A percentile compares a stretch with the other conserved stretches of the same genome.
phyloP scores from a whole-genome alignment of 2,888 invertebrate species.

The Drosophila suboccidentalis region DNA sequence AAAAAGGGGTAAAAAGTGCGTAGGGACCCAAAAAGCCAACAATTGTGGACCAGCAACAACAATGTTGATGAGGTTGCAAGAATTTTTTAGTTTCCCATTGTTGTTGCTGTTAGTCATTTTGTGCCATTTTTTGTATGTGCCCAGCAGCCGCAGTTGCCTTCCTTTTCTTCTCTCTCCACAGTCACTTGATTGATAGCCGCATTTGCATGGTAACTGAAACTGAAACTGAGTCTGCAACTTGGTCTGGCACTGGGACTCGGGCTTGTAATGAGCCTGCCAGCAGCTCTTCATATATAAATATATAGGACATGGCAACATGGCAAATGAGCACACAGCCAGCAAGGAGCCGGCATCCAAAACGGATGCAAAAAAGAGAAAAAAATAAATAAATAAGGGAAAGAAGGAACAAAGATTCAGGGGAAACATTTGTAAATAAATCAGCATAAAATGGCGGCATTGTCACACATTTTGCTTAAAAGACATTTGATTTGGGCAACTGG shows the following conservation, averaged over 20 bases:
- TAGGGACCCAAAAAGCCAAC: conserved; percentile 43
- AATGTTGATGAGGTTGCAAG: conserved; percentile 28
- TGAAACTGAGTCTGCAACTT: conserved; percentile 37
- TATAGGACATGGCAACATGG: conserved; percentile 53
- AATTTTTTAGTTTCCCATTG: conserved; percentile 25
- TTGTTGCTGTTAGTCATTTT: conserved; percentile 39
- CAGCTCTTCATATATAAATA: conserved; percentile 33
- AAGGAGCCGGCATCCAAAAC: conserved; percentile 22
- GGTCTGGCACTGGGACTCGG: conserved; percentile 29
- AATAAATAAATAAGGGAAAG: not conserved
- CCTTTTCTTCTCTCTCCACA: not conserved
- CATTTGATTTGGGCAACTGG: conserved; percentile 59
- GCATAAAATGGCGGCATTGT: conserved; percentile 66
- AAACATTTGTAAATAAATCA: conserved; percentile 72
- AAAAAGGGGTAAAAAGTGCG: conserved; percentile 49
- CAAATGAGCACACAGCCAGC: conserved; percentile 54
- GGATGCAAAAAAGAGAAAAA: conserved; percentile 29
- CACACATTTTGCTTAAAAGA: conserved; percentile 59
- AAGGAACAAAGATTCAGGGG: conserved; percentile 10
- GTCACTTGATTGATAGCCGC: conserved; percentile 76
- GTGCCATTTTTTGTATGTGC: conserved; percentile 26
- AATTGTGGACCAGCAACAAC: conserved; percentile 22
- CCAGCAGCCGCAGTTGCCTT: conserved; percentile 10
- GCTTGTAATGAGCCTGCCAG: conserved; percentile 73
- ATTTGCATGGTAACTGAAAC: conserved; percentile 66